Evolutionary conservation across 2,797 vertebrate genomes (phyloP).

Genomic region (Simalia tracyae): DNA sequence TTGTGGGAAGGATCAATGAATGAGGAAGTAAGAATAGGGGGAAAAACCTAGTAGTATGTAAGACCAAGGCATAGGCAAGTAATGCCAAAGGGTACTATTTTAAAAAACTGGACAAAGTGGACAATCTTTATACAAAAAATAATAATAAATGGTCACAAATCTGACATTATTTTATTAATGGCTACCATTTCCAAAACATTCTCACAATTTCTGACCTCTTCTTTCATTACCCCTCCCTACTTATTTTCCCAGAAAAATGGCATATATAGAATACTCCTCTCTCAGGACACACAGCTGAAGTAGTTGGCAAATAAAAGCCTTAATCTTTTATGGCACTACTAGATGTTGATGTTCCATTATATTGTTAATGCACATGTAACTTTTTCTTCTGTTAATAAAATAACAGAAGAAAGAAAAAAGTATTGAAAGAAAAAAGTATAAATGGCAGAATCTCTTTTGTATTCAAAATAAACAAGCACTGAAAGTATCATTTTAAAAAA

Average conservation of each 20-base stretch:
- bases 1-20: not conserved
- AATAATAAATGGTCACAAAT: not conserved
- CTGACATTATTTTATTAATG: not conserved
- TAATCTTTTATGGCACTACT: not conserved
- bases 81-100: not conserved
- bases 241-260: not conserved
- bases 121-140: not conserved
- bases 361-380: not conserved
- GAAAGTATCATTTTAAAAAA: not conserved
- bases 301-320: not conserved
- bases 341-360: not conserved
- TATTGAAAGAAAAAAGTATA: not conserved
- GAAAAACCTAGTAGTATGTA: not conserved
- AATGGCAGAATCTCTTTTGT: not conserved
- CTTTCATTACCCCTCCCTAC: not conserved
- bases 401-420: not conserved
- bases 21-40: not conserved
- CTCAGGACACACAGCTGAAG: not conserved
- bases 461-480: not conserved
- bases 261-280: not conserved
- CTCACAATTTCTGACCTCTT: not conserved
- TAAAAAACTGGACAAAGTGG: not conserved
- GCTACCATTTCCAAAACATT: not conserved
- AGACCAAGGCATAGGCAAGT: not conserved
- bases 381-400: not conserved